These are phyloP conservation scores for Whitmania pigra DNA, from an alignment of 1,140 invertebrate genomes.

Conservation along the genomic window DNA sequence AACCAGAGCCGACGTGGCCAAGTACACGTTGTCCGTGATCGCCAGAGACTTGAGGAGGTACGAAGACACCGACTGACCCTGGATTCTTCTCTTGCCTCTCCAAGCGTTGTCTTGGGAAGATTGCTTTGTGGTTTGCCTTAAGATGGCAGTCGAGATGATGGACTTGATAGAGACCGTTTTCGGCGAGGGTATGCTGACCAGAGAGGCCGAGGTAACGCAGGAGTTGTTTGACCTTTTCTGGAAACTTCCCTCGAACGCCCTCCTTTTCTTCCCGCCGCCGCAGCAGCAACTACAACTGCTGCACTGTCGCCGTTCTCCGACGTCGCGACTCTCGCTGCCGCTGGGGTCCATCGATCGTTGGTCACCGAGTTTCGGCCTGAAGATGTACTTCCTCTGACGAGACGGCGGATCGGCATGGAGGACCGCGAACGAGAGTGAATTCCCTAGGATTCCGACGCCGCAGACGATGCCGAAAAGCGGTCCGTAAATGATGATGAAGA, in stretches of 20 bases:
- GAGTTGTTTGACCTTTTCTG: too few relatives aligned
- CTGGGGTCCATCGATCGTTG: not conserved
- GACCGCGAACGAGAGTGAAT: slow-evolving; percentile 23
- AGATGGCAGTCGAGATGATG: too few relatives aligned
- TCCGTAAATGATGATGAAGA: slow-evolving; percentile 25
- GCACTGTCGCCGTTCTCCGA: not conserved
- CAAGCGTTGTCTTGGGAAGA: too few relatives aligned
- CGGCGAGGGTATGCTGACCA: too few relatives aligned
- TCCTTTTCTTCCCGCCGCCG: not conserved
- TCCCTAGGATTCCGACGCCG: slow-evolving; percentile 23
- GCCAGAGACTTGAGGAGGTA: slow-evolving; percentile 17
- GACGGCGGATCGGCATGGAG: slow-evolving; percentile 20
- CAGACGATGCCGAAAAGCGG: slow-evolving; percentile 23
- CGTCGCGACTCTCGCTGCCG: not conserved
- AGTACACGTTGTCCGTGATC: slow-evolving; percentile 22
- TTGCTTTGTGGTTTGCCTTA: too few relatives aligned
- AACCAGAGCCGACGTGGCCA: slow-evolving; percentile 18
- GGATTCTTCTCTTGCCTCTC: too few relatives aligned
- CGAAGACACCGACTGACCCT: not conserved
- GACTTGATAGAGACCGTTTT: too few relatives aligned
- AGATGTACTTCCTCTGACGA: not conserved
- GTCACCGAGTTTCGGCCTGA: too few relatives aligned
- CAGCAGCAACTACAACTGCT: not conserved
- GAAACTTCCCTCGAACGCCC: too few relatives aligned
- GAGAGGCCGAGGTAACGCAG: too few relatives aligned